These are phyloP conservation scores for Ametastegia equiseti DNA, from an alignment of 2,888 invertebrate species.

Conservation along the genomic window DNA sequence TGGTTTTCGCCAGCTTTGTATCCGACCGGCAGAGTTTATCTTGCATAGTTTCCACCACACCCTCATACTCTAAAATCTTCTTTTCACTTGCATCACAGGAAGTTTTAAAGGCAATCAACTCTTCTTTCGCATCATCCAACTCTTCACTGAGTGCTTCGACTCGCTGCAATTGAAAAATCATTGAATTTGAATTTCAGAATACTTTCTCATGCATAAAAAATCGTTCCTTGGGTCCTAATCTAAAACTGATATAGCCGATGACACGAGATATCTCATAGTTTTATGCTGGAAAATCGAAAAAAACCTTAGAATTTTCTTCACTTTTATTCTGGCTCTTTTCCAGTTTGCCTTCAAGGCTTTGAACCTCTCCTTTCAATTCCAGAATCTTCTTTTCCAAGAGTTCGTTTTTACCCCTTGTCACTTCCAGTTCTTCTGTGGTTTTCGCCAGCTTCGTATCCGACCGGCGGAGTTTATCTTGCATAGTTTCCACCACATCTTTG, in stretches of 20 bases:
- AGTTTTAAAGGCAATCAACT: neutral
- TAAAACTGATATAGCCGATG: too few relatives aligned
- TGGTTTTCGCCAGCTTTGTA: neutral
- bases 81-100: neutral
- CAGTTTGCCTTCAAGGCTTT: conserved; percentile 45
- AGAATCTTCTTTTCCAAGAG: neutral
- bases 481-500: neutral
- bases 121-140: conserved; percentile 7
- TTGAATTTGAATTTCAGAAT: neutral
- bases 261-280: too few relatives aligned
- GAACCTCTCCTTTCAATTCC: neutral
- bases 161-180: neutral
- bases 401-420: conserved; percentile 45
- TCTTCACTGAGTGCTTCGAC: conserved; percentile 26
- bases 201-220: too few relatives aligned
- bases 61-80: neutral
- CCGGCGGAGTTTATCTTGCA: neutral
- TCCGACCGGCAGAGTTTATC: neutral
- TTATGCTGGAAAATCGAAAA: too few relatives aligned
- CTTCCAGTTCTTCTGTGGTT: conserved; percentile 37
- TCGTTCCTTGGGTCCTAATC: too few relatives aligned
- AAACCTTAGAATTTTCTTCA: conserved; percentile 50
- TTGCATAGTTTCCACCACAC: neutral
- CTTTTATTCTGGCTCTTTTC: conserved; percentile 11
- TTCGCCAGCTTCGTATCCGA: neutral